Conservation (phyloP, 1,140 invertebrate genomes). For the Tyrophagus putrescentiae region DNA sequence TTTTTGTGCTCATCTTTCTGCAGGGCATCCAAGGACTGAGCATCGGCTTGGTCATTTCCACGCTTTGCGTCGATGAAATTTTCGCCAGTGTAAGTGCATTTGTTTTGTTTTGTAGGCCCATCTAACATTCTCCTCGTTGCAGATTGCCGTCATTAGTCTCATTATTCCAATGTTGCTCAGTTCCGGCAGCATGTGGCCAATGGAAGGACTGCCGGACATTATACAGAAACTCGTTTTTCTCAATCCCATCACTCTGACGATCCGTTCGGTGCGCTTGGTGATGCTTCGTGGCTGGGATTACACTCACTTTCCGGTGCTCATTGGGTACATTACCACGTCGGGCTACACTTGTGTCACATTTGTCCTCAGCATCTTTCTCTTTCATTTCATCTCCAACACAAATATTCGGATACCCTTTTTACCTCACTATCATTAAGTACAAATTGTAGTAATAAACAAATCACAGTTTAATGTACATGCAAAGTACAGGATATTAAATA, state of each 20-base stretch:
- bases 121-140: constrained; percentile 52
- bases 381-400: constrained; percentile 8
- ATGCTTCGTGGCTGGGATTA: constrained; percentile 51
- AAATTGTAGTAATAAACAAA: too few relatives aligned
- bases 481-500: too few relatives aligned
- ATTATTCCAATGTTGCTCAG: constrained; percentile 79
- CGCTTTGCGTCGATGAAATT: constrained; percentile 68
- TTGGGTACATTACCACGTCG: constrained; percentile 8
- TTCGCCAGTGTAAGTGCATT: constrained; percentile 55
- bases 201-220: constrained; percentile 73
- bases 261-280: constrained; percentile 72
- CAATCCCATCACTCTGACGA: constrained; percentile 74
- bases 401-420: constrained; percentile 14
- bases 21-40: constrained; percentile 57
- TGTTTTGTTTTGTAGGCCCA: too few relatives aligned
- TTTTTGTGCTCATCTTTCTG: constrained; percentile 13
- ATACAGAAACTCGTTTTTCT: constrained; percentile 63
- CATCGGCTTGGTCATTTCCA: constrained; percentile 76
- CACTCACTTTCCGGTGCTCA: background rate
- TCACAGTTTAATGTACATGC: too few relatives aligned
- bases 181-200: constrained; percentile 68
- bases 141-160: constrained; percentile 69
- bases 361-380: constrained; percentile 12
- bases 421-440: constrained; percentile 40
- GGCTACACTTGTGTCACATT: constrained; percentile 8